Conservation (phyloP, 2,797 vertebrate species). For the Falco novaeseelandiae region DNA sequence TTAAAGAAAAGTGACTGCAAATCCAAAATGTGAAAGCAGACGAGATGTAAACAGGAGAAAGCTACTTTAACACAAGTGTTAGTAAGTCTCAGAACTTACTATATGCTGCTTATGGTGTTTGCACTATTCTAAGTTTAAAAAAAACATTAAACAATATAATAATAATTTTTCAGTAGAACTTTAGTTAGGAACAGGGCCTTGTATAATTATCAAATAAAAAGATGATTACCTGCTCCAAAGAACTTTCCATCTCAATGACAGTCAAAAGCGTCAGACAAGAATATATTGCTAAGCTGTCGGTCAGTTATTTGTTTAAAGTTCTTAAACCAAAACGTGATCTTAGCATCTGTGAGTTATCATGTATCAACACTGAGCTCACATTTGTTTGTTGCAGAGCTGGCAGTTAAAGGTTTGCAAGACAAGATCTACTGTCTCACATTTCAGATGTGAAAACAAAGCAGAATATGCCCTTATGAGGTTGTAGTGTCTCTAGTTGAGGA, state of each 20-base stretch:
- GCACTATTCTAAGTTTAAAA: background rate
- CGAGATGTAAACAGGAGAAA: background rate
- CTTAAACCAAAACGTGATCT: background rate
- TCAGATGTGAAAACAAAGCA: background rate
- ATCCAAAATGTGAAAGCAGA: background rate
- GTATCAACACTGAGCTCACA: background rate
- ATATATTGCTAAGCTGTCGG: background rate
- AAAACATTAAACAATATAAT: background rate
- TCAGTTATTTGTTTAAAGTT: background rate
- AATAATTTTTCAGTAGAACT: background rate
- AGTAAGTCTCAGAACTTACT: background rate
- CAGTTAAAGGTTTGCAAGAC: background rate
- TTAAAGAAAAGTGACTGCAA: background rate
- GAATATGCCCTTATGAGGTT: background rate
- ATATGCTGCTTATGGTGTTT: background rate
- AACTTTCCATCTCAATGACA: background rate
- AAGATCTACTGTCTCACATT: background rate
- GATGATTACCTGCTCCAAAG: background rate
- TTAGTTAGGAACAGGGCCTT: background rate
- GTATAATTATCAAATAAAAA: background rate
- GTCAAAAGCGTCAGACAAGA: background rate
- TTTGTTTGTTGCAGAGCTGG: background rate
- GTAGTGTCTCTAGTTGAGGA: background rate
- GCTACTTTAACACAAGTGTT: background rate
- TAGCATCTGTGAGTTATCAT: background rate